A percentile compares a stretch with the other conserved stretches of the same genome.
These are phyloP conservation scores for Diachasmimorpha longicaudata DNA, from an alignment of 1,140 invertebrate genomes.

Conservation along the genomic window DNA sequence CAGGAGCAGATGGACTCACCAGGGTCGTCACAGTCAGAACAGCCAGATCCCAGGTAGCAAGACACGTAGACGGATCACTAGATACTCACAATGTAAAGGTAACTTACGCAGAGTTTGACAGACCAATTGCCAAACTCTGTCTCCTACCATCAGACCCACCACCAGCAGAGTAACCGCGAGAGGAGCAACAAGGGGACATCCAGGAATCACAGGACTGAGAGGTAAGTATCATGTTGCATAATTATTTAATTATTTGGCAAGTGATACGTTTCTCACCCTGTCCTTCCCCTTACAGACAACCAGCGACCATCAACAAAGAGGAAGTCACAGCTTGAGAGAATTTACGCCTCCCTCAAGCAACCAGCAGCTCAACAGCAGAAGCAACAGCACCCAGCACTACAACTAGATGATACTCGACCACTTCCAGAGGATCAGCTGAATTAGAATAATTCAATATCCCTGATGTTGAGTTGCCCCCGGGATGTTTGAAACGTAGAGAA, in stretches of 20 bases:
- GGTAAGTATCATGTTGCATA: no score
- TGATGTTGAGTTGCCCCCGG: background rate
- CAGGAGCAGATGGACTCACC: constrained; percentile 23
- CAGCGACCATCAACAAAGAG: background rate
- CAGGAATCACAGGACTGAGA: background rate
- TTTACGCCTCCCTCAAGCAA: background rate
- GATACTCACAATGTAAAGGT: background rate
- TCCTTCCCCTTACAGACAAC: no score
- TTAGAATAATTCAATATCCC: background rate
- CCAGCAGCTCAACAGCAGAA: background rate
- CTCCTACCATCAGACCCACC: no score
- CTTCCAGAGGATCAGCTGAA: background rate
- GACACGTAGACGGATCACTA: background rate
- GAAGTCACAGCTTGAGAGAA: no score
- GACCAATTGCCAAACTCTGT: no score
- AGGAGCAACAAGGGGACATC: background rate
- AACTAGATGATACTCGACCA: background rate
- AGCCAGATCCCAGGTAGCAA: background rate
- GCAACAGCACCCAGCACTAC: background rate
- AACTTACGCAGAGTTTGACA: no score
- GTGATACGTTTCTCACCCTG: no score
- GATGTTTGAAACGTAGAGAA: background rate
- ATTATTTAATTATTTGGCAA: no score
- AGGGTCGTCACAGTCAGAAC: constrained; percentile 19
- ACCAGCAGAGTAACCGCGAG: no score